phyloP scores from a whole-genome alignment of 2,113 vertebrate genomes.

The Martes martes region DNA sequence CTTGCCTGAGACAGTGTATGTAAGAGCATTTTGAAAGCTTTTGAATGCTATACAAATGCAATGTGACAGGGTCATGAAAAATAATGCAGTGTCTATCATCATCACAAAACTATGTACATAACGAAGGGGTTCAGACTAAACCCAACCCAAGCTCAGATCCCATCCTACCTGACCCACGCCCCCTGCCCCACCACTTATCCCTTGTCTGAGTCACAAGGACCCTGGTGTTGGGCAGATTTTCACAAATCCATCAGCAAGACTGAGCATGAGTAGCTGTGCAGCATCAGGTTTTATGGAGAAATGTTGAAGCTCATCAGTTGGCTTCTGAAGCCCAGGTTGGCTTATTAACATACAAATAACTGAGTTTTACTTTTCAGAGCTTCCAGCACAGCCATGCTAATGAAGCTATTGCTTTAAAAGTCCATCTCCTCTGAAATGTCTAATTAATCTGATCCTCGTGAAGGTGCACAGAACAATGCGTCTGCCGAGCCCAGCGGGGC shows the following conservation, averaged over 20 bases:
- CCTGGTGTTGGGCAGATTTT: background rate
- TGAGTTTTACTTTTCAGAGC: constrained; percentile 7
- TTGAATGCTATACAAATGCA: no score
- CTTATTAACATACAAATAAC: constrained; percentile 65
- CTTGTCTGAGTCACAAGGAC: background rate
- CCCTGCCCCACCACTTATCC: background rate
- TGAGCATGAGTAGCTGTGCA: background rate
- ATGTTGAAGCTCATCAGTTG: background rate
- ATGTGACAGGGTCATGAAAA: background rate
- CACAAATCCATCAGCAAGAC: background rate
- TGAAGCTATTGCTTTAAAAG: constrained; percentile 58
- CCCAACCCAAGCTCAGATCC: background rate
- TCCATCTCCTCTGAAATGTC: constrained; percentile 56
- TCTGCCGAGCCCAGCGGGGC: background rate
- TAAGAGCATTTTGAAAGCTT: background rate
- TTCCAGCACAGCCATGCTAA: constrained; percentile 51
- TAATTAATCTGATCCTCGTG: constrained; percentile 67
- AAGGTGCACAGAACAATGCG: constrained; percentile 37
- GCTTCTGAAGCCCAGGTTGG: background rate
- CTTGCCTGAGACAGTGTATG: background rate
- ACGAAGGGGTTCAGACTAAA: background rate
- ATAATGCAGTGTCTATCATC: background rate
- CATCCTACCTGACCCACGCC: background rate
- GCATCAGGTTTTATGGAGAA: background rate
- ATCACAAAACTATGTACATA: background rate